phyloP scores from a whole-genome alignment of 2,888 invertebrate genomes.

The Drosophila atripex region DNA sequence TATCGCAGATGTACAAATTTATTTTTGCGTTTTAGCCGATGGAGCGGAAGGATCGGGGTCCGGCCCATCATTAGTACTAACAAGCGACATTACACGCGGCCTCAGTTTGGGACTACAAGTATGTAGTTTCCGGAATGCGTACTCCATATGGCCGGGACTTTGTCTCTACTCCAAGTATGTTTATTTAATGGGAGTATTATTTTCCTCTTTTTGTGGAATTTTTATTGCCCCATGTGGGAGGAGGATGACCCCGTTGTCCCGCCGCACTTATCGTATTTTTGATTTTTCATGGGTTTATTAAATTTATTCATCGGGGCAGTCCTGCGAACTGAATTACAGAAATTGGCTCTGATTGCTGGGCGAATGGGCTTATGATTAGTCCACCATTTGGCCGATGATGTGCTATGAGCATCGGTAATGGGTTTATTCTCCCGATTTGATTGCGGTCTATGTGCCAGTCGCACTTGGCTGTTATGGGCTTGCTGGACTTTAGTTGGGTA shows the following conservation, averaged over 20 bases:
- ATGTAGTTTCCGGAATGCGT: conserved; percentile 55
- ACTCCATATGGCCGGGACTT: conserved; percentile 58
- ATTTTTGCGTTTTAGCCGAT: conserved; percentile 52
- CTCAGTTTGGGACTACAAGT: conserved; percentile 38
- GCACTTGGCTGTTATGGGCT: conserved; percentile 15
- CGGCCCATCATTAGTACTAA: conserved; percentile 78
- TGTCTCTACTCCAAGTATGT: conserved; percentile 48
- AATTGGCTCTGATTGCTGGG: conserved; percentile 63
- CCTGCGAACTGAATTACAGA: conserved; percentile 58
- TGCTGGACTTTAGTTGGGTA: conserved; percentile 25
- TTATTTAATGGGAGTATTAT: conserved; percentile 61
- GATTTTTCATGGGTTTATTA: conserved; percentile 79
- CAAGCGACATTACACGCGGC: conserved; percentile 70
- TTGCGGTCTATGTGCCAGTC: conserved; percentile 18
- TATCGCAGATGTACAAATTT: conserved; percentile 73
- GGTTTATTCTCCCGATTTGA: conserved; percentile 38
- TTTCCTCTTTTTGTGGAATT: conserved; percentile 52
- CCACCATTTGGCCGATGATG: conserved; percentile 13
- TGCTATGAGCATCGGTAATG: conserved; percentile 22
- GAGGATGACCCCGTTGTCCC: conserved; percentile 22
- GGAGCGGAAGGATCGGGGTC: conserved; percentile 20
- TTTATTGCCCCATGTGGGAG: conserved; percentile 57
- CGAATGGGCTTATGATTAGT: conserved; percentile 43
- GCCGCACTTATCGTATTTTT: conserved; percentile 67
- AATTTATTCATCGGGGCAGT: conserved; percentile 62